phyloP scores from a whole-genome alignment of 2,113 vertebrate genomes.

The Gavia stellata region DNA sequence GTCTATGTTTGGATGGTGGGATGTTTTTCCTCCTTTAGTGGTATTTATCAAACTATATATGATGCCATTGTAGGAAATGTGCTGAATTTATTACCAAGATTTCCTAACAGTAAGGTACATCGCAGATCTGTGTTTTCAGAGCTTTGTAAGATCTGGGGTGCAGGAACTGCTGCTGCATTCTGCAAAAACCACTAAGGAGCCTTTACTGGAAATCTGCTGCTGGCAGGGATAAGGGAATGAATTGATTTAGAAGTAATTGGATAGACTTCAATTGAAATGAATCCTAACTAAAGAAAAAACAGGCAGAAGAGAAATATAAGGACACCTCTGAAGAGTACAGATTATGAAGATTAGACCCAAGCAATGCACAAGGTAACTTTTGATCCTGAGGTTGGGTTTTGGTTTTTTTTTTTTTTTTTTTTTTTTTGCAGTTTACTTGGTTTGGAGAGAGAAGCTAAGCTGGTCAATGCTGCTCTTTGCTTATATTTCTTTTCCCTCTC shows the following conservation, averaged over 20 bases:
- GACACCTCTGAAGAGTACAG: background rate
- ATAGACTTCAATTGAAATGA: background rate
- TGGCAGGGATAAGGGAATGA: background rate
- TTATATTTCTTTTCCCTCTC: background rate
- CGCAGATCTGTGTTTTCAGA: background rate
- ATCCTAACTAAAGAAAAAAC: background rate
- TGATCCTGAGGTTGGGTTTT: background rate
- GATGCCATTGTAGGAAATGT: background rate
- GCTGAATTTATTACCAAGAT: background rate
- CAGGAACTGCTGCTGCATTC: background rate
- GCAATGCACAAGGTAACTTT: background rate
- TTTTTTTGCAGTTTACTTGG: background rate
- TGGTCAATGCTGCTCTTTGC: background rate
- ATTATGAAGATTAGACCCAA: background rate
- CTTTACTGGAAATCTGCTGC: background rate
- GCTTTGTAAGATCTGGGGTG: background rate
- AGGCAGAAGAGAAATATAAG: background rate
- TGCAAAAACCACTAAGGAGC: background rate
- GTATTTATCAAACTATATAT: background rate
- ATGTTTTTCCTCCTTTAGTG: background rate
- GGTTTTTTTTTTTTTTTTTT: background rate
- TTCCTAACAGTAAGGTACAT: background rate
- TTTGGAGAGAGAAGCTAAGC: background rate
- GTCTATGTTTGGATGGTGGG: background rate
- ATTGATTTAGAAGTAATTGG: slow-evolving; percentile 15